Conservation (phyloP, 2,888 invertebrate species). For the Pristionchus entomophagus region DNA sequence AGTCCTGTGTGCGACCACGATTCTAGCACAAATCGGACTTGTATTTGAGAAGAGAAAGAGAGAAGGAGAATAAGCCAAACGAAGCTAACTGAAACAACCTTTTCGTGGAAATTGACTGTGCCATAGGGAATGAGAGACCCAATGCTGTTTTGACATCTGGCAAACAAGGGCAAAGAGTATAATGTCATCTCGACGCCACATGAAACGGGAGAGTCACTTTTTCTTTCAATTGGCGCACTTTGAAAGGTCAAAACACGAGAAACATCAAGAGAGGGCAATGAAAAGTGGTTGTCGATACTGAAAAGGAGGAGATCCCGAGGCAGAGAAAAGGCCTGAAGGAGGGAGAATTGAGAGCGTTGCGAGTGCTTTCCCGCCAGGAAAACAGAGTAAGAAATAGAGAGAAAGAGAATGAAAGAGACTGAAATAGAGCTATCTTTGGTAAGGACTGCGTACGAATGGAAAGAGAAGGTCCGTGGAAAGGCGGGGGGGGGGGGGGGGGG, state of each 20-base stretch:
- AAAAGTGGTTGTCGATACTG: neutral
- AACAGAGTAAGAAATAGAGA: conserved; percentile 5
- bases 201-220: neutral
- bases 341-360: neutral
- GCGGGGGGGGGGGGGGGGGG: too few relatives aligned
- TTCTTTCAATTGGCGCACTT: neutral
- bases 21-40: neutral
- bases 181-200: neutral
- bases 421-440: neutral
- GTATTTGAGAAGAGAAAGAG: neutral
- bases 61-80: neutral
- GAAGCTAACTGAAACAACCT: neutral
- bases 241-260: neutral
- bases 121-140: too few relatives aligned
- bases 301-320: neutral
- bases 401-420: neutral
- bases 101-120: too few relatives aligned
- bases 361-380: conserved; percentile 3
- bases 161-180: neutral
- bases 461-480: too few relatives aligned
- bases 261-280: neutral
- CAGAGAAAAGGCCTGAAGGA: neutral
- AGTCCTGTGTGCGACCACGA: neutral
- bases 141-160: too few relatives aligned
- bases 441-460: too few relatives aligned